A percentile compares a stretch with the other conserved stretches of the same genome.
These are phyloP conservation scores for Nipponia nippon DNA, from an alignment of 2,113 vertebrate species.

Conservation along the genomic window DNA sequence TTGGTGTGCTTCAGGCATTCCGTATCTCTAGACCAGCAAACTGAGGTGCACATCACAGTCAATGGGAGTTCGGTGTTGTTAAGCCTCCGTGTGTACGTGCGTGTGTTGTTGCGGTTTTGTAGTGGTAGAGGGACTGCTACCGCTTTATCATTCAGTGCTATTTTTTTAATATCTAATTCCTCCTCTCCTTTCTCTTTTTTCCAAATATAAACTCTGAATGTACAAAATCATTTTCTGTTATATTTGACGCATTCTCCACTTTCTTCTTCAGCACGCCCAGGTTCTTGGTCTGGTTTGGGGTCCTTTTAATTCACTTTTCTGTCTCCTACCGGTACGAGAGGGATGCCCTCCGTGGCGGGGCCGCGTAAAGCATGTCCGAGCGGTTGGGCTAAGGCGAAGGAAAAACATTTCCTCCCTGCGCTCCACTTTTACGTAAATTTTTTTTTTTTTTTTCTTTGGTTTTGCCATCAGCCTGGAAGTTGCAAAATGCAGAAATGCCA, in stretches of 20 bases:
- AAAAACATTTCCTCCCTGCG: neutral
- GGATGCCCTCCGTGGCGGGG: rapidly evolving
- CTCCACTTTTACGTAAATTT: neutral
- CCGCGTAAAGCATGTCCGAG: neutral
- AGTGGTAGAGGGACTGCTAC: neutral
- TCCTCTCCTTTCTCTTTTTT: neutral
- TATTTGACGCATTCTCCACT: neutral
- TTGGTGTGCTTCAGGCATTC: neutral
- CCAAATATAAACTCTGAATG: conserved; percentile 34
- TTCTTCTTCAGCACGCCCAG: neutral
- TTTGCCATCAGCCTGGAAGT: neutral
- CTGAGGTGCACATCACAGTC: neutral
- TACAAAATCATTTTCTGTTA: neutral
- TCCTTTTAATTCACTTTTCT: neutral
- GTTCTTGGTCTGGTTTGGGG: neutral
- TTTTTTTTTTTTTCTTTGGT: neutral
- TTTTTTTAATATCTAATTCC: neutral
- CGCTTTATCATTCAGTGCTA: neutral
- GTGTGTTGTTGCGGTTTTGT: neutral
- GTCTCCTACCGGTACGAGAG: neutral
- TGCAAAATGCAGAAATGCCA: neutral
- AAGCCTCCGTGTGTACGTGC: neutral
- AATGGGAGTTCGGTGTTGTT: neutral
- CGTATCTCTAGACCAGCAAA: neutral
- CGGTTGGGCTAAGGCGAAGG: neutral